A percentile compares a stretch with the other conserved stretches of the same genome.
Evolutionary conservation across 1,140 invertebrate genomes (phyloP).

Genomic region (Drosophila sproati): DNA sequence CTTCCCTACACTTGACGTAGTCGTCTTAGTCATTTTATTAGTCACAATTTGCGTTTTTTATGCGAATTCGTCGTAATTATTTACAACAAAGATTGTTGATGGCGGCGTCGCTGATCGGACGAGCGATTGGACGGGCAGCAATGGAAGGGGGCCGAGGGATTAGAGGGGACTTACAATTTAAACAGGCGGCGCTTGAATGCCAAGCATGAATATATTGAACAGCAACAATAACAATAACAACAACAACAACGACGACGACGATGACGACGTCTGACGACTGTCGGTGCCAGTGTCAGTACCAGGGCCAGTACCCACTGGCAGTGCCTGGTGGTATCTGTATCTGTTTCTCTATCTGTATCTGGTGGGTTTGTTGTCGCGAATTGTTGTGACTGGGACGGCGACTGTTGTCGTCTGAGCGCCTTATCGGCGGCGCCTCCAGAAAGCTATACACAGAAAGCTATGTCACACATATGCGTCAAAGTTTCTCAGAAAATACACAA

Average conservation of each 20-base stretch:
- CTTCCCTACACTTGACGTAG: conserved; percentile 38
- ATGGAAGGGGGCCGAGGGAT: neutral
- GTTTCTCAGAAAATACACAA: conserved; percentile 67
- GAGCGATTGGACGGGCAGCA: neutral
- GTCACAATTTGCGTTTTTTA: conserved; percentile 60
- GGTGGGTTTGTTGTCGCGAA: conserved; percentile 56
- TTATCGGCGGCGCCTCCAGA: conserved; percentile 78
- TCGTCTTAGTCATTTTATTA: conserved; percentile 53
- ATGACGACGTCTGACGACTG: conserved; percentile 18
- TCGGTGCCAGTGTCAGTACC: conserved; percentile 6
- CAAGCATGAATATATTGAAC: conserved; percentile 35
- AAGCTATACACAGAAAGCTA: conserved; percentile 45
- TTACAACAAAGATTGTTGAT: conserved; percentile 64
- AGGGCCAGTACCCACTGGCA: conserved; percentile 5
- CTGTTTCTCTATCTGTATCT: conserved; percentile 60
- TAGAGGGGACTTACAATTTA: conserved; percentile 48
- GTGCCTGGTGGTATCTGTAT: conserved; percentile 38
- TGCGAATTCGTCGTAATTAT: conserved; percentile 66
- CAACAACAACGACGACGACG: neutral
- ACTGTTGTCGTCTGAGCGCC: conserved; percentile 47
- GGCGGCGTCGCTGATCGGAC: conserved; percentile 3
- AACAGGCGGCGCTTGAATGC: conserved; percentile 56
- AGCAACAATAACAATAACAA: conserved; percentile 21
- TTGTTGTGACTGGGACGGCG: conserved; percentile 3
- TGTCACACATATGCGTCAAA: conserved; percentile 78